Conservation (phyloP, 2,797 vertebrate genomes). For the Peromyscus nudipes region DNA sequence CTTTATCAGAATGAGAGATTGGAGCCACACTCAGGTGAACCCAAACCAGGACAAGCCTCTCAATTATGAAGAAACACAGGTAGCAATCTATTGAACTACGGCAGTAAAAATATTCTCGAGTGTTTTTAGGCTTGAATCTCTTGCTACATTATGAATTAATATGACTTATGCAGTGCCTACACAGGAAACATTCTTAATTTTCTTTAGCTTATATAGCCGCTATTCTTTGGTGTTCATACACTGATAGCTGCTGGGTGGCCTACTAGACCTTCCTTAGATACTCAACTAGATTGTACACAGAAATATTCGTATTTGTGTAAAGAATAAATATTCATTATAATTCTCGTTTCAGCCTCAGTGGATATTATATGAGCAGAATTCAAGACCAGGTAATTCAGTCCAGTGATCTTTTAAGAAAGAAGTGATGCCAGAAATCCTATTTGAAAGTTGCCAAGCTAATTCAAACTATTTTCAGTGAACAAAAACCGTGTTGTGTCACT, state of each 20-base stretch:
- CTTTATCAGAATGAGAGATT: constrained; percentile 1
- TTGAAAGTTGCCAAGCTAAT: not conserved
- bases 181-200: not conserved
- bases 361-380: not conserved
- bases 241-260: not conserved
- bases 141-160: constrained; percentile 26
- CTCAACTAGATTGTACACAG: not conserved
- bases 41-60: not conserved
- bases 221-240: not conserved
- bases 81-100: not conserved
- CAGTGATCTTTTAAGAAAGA: not conserved
- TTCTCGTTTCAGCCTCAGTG: not conserved
- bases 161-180: not conserved
- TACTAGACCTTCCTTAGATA: not conserved
- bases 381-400: not conserved
- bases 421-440: not conserved
- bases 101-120: not conserved
- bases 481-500: constrained; percentile 10
- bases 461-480: constrained; percentile 3
- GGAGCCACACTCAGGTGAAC: constrained; percentile 27
- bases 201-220: not conserved
- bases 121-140: not conserved
- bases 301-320: constrained; percentile 20
- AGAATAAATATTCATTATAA: not conserved
- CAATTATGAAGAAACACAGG: not conserved